Conservation (phyloP, 2,888 invertebrate genomes). For the Xylota sylvarum region DNA sequence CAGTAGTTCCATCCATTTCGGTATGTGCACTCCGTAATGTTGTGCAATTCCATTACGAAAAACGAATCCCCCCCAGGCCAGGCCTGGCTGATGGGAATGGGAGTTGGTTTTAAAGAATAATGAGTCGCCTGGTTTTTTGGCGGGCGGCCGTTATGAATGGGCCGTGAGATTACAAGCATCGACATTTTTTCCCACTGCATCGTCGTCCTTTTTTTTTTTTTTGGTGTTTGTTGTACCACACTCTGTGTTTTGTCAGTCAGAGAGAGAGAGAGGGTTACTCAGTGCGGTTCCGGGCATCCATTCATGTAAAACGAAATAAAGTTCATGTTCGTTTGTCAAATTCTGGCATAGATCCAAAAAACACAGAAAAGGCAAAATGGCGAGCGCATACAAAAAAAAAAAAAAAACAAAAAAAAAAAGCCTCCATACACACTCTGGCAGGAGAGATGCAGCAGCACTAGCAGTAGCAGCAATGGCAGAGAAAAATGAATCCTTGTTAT, state of each 20-base stretch:
- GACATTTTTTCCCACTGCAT: conserved; percentile 75
- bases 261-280: conserved; percentile 49
- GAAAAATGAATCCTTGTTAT: conserved; percentile 73
- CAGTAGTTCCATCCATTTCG: conserved; percentile 11
- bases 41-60: conserved; percentile 75
- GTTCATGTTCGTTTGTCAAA: conserved; percentile 77
- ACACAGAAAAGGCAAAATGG: conserved; percentile 69
- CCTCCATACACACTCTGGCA: conserved; percentile 23
- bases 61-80: conserved; percentile 23
- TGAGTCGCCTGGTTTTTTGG: conserved; percentile 75
- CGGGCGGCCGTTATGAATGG: conserved; percentile 75
- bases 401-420: conserved; percentile 29
- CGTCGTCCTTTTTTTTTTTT: conserved; percentile 29
- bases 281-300: conserved; percentile 76
- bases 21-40: conserved; percentile 49
- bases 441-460: conserved; percentile 27
- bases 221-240: conserved; percentile 50
- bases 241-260: conserved; percentile 64
- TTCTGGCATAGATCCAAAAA: conserved; percentile 75
- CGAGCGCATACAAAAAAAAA: conserved; percentile 28
- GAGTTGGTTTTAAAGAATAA: conserved; percentile 71
- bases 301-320: conserved; percentile 77
- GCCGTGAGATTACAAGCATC: conserved; percentile 76
- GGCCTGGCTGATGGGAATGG: neutral
- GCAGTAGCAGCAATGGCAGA: conserved; percentile 43